These are phyloP conservation scores for Erythrolamprus reginae DNA, from an alignment of 2,113 vertebrate species.

Conservation along the genomic window DNA sequence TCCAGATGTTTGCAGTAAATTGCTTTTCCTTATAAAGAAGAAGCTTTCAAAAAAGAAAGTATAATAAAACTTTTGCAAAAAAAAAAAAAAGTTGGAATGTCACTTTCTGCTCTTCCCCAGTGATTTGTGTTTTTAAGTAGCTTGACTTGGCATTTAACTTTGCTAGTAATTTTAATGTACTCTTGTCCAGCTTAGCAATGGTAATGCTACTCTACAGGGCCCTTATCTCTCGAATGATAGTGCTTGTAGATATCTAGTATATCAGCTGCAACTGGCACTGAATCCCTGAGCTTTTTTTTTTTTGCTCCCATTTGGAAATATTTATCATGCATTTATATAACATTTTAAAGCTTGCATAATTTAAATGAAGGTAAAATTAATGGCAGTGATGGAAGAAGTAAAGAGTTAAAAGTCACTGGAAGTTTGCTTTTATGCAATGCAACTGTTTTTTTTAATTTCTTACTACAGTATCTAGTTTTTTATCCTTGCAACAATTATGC, in stretches of 20 bases:
- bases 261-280: not conserved
- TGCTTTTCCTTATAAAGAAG: not conserved
- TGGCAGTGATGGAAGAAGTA: not conserved
- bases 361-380: not conserved
- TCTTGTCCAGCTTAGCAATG: not conserved
- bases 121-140: not conserved
- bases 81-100: not conserved
- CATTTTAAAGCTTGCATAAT: not conserved
- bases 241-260: not conserved
- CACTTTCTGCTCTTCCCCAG: not conserved
- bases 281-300: not conserved
- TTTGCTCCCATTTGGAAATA: not conserved
- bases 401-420: not conserved
- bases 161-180: not conserved
- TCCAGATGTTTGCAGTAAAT: not conserved
- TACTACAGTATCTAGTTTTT: not conserved
- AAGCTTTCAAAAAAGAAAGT: not conserved
- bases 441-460: not conserved
- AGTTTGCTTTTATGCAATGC: not conserved
- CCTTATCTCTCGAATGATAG: not conserved
- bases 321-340: not conserved
- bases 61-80: not conserved
- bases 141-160: not conserved
- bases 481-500: not conserved
- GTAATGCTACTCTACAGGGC: not conserved